Evolutionary conservation across 2,113 vertebrate genomes (phyloP), one percentile per base, ranked within the genome.

Genomic region (Ceyx cyanopectus): DNA sequence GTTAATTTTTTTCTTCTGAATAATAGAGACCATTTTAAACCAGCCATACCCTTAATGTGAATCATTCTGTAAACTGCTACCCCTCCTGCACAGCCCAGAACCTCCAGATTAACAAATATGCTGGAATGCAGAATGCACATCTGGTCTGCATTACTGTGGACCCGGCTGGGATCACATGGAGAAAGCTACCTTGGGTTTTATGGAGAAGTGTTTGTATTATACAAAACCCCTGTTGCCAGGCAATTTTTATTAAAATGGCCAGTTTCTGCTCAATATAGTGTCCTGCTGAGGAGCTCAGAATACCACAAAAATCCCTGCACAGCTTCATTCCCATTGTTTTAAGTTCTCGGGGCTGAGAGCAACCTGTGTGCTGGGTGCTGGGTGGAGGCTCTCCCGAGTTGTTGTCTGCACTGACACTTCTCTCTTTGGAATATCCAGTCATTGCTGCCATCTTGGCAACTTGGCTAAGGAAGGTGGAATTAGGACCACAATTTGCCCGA

Each of bases 41-140:
- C 23, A 81, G 70, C 78, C 56, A 9, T 93, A 93, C 93, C 87
- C 90, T 81, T 85, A 58, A 78, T 68, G 63, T 88, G 90, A 85
- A 61, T 91, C 68, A 78, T 75, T 83, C 65, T 79, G 56, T 66
- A 63, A 91, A 70, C 74, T 78, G 9, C 20, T 48, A 40, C 32
- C 34, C 21, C 46, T 23, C 34, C 81, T 48, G 32, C 73, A n/a
- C 73, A 51, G 29, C 63, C 21, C 79, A 77, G 74, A 66, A 76
- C 90, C 81, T 96, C 85, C 92, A 93, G 89, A 87, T 95, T 91
- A 96, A 86, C 96, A 91, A 95, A 88, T 89, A 75, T 21, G 72
- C 93, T 97, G 96, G 97, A 97, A 97, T 97, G 97, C 81, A 77
- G 81, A n/a, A 76, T 34, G 82, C 96, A 97, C 97, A 97, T 97